Evolutionary conservation across 2,888 invertebrate species (phyloP), one percentile per base, ranked within the genome.

Genomic region (Dilophus febrilis): DNA sequence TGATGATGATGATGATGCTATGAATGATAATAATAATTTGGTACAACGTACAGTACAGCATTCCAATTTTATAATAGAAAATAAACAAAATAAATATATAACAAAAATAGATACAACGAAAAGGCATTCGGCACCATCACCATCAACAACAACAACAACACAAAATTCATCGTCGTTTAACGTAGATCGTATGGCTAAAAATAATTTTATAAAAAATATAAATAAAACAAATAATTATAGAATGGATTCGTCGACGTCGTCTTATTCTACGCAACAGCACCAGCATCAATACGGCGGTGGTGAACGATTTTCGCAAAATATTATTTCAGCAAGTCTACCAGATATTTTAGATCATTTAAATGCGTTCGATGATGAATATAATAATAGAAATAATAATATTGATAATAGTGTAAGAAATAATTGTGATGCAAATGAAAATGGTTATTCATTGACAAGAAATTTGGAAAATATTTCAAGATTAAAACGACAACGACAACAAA

Each of bases 281-380:
- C n/a, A n/a, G n/a, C n/a, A n/a, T n/a, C n/a, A n/a, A n/a, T n/a
- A n/a, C 22, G 35, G 26, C 11, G n/a, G n/a, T n/a, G n/a, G n/a
- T n/a, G n/a, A n/a, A n/a, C n/a, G n/a, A n/a, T n/a, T n/a, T n/a
- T n/a, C 36, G 40, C 40, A 40, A 28, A 40, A 36, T 17, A 36
- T 31, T 33, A 26, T 17, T 12, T 40, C 40, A 26, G 12, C 27
- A 12, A 40, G 40, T 40, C 32, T 40, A 22, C 40, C 40, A 40
- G 37, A 40, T 18, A 30, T 40, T 31, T 40, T 19, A 32, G 27
- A 32, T 16, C 37, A 40, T 26, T 30, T 22, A 8, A 22, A 6
- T 22, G 22, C 22, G 22, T 22, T 29, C 18, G 40, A 12, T 18
- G 22, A 8, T 12, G 32, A 39, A 27, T 14, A 34, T 33, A 34